phyloP scores from a whole-genome alignment of 2,113 vertebrate species.

The Varanus komodoensis region DNA sequence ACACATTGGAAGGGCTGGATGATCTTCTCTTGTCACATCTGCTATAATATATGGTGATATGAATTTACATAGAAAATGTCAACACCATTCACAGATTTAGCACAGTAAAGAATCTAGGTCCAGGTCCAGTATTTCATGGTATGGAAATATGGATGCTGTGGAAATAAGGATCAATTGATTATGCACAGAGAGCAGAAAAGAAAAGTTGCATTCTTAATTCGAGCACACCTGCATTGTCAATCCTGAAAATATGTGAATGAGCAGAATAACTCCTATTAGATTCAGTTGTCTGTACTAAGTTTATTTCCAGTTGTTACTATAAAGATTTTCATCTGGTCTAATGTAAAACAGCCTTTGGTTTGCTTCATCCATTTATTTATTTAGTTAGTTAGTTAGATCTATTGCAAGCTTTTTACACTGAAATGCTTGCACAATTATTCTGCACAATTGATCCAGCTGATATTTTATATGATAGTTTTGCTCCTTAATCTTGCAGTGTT shows the following conservation, averaged over 20 bases:
- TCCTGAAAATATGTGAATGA: neutral
- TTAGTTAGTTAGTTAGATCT: neutral
- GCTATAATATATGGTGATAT: slow-evolving; percentile 29
- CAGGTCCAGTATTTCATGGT: slow-evolving; percentile 28
- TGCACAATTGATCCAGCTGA: neutral
- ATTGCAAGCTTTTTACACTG: neutral
- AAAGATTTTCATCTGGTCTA: slow-evolving; percentile 1
- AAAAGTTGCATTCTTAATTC: neutral
- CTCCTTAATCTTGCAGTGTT: neutral
- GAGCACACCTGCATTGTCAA: neutral
- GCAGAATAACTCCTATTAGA: neutral
- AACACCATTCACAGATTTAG: slow-evolving; percentile 8
- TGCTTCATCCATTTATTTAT: neutral
- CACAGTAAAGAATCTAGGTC: slow-evolving; percentile 19
- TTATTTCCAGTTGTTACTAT: slow-evolving; percentile 6
- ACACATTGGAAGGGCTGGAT: slow-evolving; percentile 39
- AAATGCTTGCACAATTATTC: neutral
- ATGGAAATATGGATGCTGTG: neutral
- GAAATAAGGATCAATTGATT: neutral
- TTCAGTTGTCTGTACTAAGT: neutral
- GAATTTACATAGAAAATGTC: neutral
- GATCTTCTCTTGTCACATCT: slow-evolving; percentile 42
- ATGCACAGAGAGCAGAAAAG: neutral
- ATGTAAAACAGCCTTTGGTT: slow-evolving; percentile 14
- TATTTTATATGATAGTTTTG: neutral